Percentiles rank a stretch among this genome's conserved stretches.
These are phyloP conservation scores for Actinopyga echinites DNA, from an alignment of 53 echinoderm and acorn worm species.

Conservation along the genomic window DNA sequence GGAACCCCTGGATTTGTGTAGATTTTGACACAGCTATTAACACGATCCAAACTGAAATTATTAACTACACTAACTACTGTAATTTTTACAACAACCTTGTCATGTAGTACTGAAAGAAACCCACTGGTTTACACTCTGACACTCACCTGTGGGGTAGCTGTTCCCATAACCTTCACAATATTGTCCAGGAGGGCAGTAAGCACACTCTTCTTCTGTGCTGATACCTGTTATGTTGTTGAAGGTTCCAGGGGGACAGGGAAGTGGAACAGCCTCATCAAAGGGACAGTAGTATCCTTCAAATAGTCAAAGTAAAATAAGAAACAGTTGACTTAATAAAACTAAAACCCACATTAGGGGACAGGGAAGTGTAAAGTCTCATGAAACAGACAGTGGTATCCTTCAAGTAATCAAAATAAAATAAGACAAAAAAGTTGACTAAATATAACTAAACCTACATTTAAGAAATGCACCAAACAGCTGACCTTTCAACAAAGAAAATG, in stretches of 20 bases:
- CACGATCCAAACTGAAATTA: no score
- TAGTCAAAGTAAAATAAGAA: background rate
- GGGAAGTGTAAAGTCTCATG: slow-evolving; percentile 74
- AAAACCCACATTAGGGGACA: slow-evolving; percentile 58
- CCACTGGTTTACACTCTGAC: no score
- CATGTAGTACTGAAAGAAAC: no score
- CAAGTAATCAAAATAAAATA: background rate
- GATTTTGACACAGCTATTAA: no score
- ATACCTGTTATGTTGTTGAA: slow-evolving; percentile 93
- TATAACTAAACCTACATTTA: background rate
- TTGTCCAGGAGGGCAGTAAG: slow-evolving; percentile 79
- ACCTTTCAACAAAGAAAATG: background rate
- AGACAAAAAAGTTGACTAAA: background rate
- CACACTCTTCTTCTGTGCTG: slow-evolving; percentile 74
- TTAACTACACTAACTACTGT: no score
- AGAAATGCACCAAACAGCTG: no score
- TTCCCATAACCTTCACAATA: slow-evolving; percentile 93
- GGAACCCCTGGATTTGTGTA: no score
- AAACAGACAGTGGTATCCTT: slow-evolving; percentile 91
- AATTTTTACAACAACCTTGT: no score
- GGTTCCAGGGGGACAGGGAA: slow-evolving; percentile 91
- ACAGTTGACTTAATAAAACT: background rate
- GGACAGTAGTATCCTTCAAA: slow-evolving; percentile 85
- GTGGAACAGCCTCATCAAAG: slow-evolving; percentile 71
- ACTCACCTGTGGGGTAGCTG: slow-evolving; percentile 87